Evolutionary conservation across 2,888 invertebrate genomes (phyloP), one percentile per base, ranked within the genome.

Genomic region (Drosophila neonasuta): DNA sequence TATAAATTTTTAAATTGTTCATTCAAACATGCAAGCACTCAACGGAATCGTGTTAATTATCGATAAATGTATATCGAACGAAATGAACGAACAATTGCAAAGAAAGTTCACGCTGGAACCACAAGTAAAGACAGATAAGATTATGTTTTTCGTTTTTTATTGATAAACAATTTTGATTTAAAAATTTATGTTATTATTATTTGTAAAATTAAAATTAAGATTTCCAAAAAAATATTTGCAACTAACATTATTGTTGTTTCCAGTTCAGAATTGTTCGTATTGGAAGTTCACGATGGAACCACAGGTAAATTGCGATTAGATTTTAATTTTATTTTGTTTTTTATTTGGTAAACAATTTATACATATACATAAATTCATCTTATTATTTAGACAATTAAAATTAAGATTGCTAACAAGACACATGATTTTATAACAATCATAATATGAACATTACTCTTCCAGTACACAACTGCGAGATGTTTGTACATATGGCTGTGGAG

Each of bases 401-500:
- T 32, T 62, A 58, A 41, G 58, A 48, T 49, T 67, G 59, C 42
- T 30, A 69, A 61, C 50, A 65, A 57, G 50, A 48, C 56, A 30
- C 39, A 13, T 41, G 39, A 41, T 41, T 13, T 15, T 41, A 15
- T 41, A 41, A 15, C 8, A 41, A 13, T 9, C 9, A 34, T 30
- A n/a, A 10, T 8, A 13, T 13, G 15, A 10, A 10, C 17, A 61
- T 8, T 20, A 24, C 17, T 39, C 36, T 46, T 61, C 41, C 65
- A 60, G 50, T 50, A 42, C 39, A 58, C 57, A 63, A 50, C 50
- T 54, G 59, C 64, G 61, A 71, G 48, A 68, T 60, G 68, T 80
- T 79, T 80, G 79, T 81, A 76, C 85, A 66, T 71, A 15, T 15
- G 49, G 55, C 39, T 39, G 29, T 39, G 52, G 20, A 29, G 13